phyloP scores from a whole-genome alignment of 2,888 invertebrate genomes.

The Dynastes tityus region DNA sequence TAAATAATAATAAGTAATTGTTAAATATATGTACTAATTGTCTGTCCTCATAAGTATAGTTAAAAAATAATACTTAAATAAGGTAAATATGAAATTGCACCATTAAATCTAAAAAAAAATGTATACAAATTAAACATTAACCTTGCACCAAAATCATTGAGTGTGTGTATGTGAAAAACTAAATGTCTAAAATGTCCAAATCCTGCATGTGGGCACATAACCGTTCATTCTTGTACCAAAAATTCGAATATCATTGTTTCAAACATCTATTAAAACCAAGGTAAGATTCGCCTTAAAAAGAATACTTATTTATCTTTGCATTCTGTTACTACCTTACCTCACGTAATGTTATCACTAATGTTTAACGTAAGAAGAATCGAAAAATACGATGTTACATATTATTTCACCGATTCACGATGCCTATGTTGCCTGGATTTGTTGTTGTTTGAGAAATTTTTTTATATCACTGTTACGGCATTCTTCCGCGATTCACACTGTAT shows the following conservation, averaged over 20 bases:
- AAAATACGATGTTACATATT: neutral
- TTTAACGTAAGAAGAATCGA: constrained; percentile 6
- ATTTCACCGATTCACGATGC: constrained; percentile 12
- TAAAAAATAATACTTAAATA: constrained; percentile 4
- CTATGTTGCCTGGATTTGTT: constrained; percentile 36
- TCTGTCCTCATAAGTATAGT: constrained; percentile 5
- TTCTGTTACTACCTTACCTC: neutral
- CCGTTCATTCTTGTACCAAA: neutral
- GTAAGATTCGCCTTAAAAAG: constrained; percentile 24
- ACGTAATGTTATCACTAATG: neutral
- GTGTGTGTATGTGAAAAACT: constrained; percentile 1
- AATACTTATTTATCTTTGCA: neutral
- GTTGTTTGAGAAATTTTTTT: constrained; percentile 15
- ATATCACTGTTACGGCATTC: constrained; percentile 21
- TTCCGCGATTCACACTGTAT: constrained; percentile 41
- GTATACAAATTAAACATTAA: neutral
- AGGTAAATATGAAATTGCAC: neutral
- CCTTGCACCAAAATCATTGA: neutral
- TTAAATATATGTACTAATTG: constrained; percentile 7
- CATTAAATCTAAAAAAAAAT: neutral
- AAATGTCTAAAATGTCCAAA: neutral
- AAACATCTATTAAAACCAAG: constrained; percentile 10
- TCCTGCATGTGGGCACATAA: no score
- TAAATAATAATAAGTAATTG: neutral
- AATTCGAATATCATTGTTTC: constrained; percentile 45